Conservation (phyloP, 2,113 vertebrate species). For the Atrichornis clamosus region DNA sequence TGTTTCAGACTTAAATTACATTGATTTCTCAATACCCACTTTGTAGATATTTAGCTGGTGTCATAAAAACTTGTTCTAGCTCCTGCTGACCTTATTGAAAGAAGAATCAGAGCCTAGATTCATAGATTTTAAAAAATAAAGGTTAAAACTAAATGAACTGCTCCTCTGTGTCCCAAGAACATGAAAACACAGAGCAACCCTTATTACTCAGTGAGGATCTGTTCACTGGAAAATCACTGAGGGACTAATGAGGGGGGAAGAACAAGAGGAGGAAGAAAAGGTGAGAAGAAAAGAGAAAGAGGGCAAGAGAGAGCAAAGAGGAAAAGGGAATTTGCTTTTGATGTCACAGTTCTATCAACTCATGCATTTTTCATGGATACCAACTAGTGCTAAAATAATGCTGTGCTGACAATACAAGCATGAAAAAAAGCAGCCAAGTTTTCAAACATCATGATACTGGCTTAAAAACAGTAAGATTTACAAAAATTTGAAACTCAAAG, state of each 20-base stretch:
- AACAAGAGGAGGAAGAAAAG: slow-evolving; percentile 41
- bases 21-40: neutral
- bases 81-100: neutral
- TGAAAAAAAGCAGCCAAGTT: neutral
- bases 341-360: slow-evolving; percentile 61
- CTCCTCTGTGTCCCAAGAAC: neutral
- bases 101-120: neutral
- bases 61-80: neutral
- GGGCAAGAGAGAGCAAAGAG: slow-evolving; percentile 50
- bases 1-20: neutral
- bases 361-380: slow-evolving; percentile 66
- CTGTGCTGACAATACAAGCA: neutral
- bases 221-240: slow-evolving; percentile 34
- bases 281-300: slow-evolving; percentile 53
- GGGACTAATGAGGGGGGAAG: slow-evolving; percentile 54
- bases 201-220: neutral
- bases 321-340: slow-evolving; percentile 51
- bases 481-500: neutral
- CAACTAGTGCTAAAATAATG: slow-evolving; percentile 42
- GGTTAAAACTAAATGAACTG: neutral
- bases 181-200: neutral
- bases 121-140: neutral
- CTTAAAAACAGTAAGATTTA: neutral
- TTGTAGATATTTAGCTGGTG: neutral
- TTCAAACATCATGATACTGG: neutral